These are phyloP conservation scores for Scolopax mira DNA, from an alignment of 2,113 vertebrate genomes.

Conservation along the genomic window DNA sequence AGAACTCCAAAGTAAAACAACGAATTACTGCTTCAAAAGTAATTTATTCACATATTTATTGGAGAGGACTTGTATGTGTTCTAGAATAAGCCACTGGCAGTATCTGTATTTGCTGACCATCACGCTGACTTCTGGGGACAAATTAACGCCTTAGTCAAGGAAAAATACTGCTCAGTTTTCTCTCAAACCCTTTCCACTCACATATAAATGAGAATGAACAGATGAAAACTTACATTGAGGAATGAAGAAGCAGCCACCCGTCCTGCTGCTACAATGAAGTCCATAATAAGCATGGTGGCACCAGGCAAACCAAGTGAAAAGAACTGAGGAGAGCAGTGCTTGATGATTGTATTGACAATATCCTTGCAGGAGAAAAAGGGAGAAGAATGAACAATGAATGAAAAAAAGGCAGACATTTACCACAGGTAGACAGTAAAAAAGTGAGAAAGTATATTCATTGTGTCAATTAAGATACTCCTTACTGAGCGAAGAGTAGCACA, in stretches of 20 bases:
- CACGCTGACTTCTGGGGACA: background rate
- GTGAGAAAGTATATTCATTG: background rate
- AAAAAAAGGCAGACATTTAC: background rate
- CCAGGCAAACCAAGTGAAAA: slow-evolving; percentile 96
- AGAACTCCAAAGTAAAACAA: background rate
- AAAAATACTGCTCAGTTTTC: background rate
- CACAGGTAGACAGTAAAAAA: background rate
- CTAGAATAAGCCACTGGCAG: background rate
- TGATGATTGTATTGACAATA: slow-evolving; percentile 99
- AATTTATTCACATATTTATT: background rate
- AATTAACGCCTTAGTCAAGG: background rate
- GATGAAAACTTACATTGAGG: slow-evolving; percentile 86
- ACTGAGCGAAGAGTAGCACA: background rate
- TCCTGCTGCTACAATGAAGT: slow-evolving; percentile 96
- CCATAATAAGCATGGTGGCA: slow-evolving; percentile 96
- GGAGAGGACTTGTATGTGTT: background rate
- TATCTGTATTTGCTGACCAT: background rate
- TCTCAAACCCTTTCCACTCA: background rate
- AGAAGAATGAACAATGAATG: background rate
- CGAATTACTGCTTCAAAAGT: background rate
- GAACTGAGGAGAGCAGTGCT: slow-evolving; percentile 97
- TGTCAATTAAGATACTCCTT: background rate
- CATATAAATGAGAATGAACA: background rate
- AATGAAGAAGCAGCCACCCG: slow-evolving; percentile 94
- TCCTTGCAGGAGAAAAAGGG: slow-evolving; percentile 77